Percentiles rank a stretch among this genome's conserved stretches.
phyloP scores from a whole-genome alignment of 2,888 invertebrate species.

The Acrobasis repandana region DNA sequence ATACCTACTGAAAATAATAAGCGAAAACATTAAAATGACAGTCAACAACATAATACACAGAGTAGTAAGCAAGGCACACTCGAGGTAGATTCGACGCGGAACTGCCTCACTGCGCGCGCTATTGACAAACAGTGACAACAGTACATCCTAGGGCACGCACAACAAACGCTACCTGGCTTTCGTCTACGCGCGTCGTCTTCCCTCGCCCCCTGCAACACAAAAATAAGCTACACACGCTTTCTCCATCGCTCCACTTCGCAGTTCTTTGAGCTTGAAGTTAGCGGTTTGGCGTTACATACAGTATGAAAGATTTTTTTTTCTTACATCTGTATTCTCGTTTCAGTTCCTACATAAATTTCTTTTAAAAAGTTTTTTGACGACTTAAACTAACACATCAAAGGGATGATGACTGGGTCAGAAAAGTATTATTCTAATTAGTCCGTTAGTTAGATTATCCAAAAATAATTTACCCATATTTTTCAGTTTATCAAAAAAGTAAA shows the following conservation, averaged over 20 bases:
- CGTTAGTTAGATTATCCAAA: no score
- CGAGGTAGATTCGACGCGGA: slow-evolving; percentile 64
- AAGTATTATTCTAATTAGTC: no score
- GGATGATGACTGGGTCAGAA: no score
- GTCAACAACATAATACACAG: slow-evolving; percentile 21
- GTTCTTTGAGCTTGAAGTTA: slow-evolving; percentile 10
- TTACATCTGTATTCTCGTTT: neutral
- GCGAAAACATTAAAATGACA: slow-evolving; percentile 32
- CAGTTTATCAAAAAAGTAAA: no score
- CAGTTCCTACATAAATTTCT: no score
- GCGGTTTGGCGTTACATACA: no score
- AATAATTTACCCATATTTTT: no score
- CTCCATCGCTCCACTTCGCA: slow-evolving; percentile 54
- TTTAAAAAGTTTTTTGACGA: no score
- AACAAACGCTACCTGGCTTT: slow-evolving; percentile 81
- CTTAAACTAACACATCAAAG: no score
- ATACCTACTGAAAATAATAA: slow-evolving; percentile 30
- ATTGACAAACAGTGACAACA: slow-evolving; percentile 81
- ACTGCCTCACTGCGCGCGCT: slow-evolving; percentile 76
- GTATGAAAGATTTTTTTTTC: no score
- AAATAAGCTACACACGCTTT: slow-evolving; percentile 77
- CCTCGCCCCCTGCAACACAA: slow-evolving; percentile 81
- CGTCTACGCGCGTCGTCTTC: slow-evolving; percentile 76
- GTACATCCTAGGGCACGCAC: slow-evolving; percentile 83
- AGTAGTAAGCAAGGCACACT: slow-evolving; percentile 40